A percentile compares a stretch with the other conserved stretches of the same genome.
Conservation (phyloP, 2,113 vertebrate genomes). For the Pelecanoides urinatrix region DNA sequence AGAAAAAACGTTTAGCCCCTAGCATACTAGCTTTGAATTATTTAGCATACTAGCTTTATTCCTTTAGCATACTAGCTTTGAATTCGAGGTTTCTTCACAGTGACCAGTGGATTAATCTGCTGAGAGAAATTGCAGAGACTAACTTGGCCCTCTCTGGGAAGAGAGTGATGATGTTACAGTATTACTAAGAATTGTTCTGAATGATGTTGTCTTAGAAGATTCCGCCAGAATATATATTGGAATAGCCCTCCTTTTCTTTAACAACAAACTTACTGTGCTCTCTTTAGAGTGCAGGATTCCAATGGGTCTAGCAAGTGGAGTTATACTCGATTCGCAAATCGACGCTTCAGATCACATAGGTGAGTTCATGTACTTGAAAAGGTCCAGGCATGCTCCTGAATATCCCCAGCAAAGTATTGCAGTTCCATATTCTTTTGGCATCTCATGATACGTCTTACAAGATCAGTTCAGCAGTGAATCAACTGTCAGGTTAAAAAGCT, state of each 20-base stretch:
- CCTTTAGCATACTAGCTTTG: neutral
- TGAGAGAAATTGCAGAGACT: neutral
- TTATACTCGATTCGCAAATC: conserved; percentile 83
- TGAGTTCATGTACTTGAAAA: conserved; percentile 53
- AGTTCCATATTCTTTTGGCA: neutral
- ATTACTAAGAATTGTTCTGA: neutral
- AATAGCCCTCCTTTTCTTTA: neutral
- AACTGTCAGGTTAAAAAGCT: neutral
- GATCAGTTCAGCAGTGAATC: neutral
- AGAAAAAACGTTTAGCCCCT: neutral
- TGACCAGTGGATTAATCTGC: neutral
- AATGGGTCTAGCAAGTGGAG: conserved; percentile 83
- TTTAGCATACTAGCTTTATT: neutral
- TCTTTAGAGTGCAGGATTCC: conserved; percentile 83
- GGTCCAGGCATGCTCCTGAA: neutral
- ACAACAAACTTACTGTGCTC: neutral
- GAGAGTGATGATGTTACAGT: neutral
- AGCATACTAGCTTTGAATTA: neutral
- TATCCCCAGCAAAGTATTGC: neutral
- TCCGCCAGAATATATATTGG: neutral
- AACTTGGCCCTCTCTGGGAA: neutral
- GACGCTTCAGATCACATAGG: conserved; percentile 77
- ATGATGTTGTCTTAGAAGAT: neutral
- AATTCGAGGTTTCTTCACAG: neutral
- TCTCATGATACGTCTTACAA: neutral